Percentiles rank a stretch among this genome's conserved stretches.
Evolutionary conservation across 2,113 vertebrate genomes (phyloP).

Genomic region (Turdus rufiventris): DNA sequence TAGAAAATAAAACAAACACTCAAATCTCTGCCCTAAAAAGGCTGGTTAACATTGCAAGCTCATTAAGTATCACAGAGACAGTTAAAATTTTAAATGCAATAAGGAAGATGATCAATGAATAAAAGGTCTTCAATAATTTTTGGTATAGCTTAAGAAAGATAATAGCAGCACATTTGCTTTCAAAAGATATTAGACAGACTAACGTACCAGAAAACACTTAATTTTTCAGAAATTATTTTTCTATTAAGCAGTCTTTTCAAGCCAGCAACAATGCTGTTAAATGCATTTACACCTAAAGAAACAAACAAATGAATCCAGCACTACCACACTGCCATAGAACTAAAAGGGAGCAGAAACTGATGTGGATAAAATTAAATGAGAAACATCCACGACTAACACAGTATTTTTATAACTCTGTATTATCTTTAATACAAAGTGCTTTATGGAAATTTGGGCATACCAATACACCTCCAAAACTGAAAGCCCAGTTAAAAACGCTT

Average conservation of each 20-base stretch:
- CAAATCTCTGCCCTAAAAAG: not conserved
- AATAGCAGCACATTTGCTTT: not conserved
- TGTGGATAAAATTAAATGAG: not conserved
- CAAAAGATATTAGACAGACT: not conserved
- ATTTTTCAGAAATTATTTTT: not conserved
- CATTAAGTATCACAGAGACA: not conserved
- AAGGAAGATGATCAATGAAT: not conserved
- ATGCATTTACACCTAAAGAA: not conserved
- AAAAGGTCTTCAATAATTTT: conserved; percentile 2
- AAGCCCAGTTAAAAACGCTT: not conserved
- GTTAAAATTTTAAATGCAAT: not conserved
- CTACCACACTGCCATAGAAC: not conserved
- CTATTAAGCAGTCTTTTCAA: not conserved
- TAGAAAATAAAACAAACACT: not conserved
- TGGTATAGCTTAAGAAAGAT: not conserved
- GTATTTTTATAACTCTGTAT: not conserved
- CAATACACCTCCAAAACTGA: not conserved
- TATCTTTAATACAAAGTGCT: not conserved
- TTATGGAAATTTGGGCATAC: not conserved
- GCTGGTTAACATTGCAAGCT: not conserved
- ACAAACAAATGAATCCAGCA: not conserved
- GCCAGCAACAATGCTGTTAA: not conserved
- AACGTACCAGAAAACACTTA: not conserved
- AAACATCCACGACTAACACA: not conserved
- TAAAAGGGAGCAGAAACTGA: not conserved